A percentile compares a stretch with the other conserved stretches of the same genome.
phyloP scores from a whole-genome alignment of 2,797 vertebrate genomes.

The Dermochelys coriacea region DNA sequence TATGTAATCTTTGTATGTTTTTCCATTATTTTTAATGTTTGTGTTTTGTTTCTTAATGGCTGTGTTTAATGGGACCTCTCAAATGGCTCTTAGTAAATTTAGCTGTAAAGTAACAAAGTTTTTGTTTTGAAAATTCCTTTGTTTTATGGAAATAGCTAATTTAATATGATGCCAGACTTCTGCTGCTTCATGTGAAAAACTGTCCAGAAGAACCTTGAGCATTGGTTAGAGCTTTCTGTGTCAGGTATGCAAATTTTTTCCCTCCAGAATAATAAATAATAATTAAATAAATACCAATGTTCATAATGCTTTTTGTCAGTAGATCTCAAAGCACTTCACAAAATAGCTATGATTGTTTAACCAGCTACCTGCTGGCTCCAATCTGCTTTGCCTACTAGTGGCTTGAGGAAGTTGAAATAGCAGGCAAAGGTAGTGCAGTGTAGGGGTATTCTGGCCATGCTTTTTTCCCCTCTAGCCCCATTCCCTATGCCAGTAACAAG shows the following conservation, averaged over 20 bases:
- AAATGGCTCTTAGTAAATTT: background rate
- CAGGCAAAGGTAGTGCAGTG: background rate
- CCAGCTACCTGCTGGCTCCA: background rate
- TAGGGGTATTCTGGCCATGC: background rate
- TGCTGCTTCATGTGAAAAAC: background rate
- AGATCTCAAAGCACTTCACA: background rate
- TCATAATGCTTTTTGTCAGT: background rate
- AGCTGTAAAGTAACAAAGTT: rapidly evolving
- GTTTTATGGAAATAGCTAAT: background rate
- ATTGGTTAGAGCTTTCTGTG: background rate
- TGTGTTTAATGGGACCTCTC: background rate
- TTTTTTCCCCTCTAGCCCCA: background rate
- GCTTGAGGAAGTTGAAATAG: background rate
- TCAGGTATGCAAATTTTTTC: background rate
- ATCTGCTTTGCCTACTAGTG: background rate
- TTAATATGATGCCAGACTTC: background rate
- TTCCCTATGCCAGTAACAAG: background rate
- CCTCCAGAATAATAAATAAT: background rate
- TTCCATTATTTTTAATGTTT: background rate
- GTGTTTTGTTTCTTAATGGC: background rate
- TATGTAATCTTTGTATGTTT: background rate
- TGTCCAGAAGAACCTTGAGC: background rate
- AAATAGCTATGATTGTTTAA: background rate
- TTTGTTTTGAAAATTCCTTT: background rate
- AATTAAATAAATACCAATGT: background rate